Base-by-base conservation (phyloP, 1,140 invertebrate genomes). In the Bacillus rossius region DNA sequence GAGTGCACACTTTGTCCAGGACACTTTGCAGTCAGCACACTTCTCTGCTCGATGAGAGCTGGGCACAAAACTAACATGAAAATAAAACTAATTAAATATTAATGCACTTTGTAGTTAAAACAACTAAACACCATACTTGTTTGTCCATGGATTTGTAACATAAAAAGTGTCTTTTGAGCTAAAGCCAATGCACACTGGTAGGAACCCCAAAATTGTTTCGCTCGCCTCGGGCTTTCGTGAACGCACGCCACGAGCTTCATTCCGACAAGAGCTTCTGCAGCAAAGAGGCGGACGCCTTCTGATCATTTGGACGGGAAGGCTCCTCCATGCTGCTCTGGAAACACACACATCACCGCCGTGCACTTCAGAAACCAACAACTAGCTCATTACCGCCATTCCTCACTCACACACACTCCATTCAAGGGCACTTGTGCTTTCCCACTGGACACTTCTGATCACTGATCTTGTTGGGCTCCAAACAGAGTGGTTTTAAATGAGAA, bases 261-360 rank as follows among this genome's bases (percentile, higher is more conserved):
- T 88, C 86, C 63, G 86, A 89, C 68, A 89, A 74, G 69, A 88
- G 77, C 73, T 88, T 87, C 77, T 88, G 86, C 66, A 89, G 77
- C 70, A 88, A 76, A 66, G 85, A 87, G 29, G 29, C 29, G 56
- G 85, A 84, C 7, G 61, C 60, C 69, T 85, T 86, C 68, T 79
- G 78, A 81, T 84, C 83, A 81, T 81, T 79, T 78, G 79, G 79
- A 65, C 74, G 71, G 65, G 73, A 77, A 64, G 74, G 80, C 78
- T 85, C 86, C 80, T 86, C 85, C 83, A 85, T 83, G 86, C 81
- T 82, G 86, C 70, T 86, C 85, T 87, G 82, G 17, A 79, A 79
- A 61, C 53, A 63, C 25, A 61, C 38, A 61, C 47, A 61, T 60
- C 60, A 55, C 55, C 56, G 58, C 50, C 50, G 62, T 57, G 57